phyloP scores from a whole-genome alignment of 2,888 invertebrate genomes.

The Amblyteles armatorius region DNA sequence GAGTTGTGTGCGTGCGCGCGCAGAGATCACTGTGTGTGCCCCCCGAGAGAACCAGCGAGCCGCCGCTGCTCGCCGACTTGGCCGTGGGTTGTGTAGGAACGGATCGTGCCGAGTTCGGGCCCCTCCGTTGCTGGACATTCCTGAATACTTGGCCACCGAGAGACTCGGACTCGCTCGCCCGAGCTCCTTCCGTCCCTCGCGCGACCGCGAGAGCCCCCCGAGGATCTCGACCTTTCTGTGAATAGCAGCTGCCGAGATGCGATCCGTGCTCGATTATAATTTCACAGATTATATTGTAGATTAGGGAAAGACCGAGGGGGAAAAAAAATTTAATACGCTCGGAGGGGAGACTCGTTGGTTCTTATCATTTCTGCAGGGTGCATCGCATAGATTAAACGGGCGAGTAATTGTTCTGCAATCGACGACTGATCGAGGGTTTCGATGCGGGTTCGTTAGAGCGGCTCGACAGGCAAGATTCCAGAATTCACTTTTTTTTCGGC shows the following conservation, averaged over 20 bases:
- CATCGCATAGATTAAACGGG: conserved; percentile 43
- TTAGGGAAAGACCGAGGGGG: conserved; percentile 14
- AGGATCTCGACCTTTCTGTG: conserved; percentile 69
- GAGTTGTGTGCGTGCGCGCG: conserved; percentile 18
- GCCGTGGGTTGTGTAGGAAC: conserved; percentile 60
- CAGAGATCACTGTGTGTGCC: conserved; percentile 19
- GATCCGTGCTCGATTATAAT: conserved; percentile 58
- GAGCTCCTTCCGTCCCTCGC: conserved; percentile 2
- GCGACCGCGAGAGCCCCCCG: conserved; percentile 4
- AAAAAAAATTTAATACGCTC: background rate
- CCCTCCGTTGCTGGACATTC: conserved; percentile 69
- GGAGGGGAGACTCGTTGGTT: background rate
- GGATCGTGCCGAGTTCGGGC: conserved; percentile 66
- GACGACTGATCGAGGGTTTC: background rate
- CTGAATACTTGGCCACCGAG: conserved; percentile 68
- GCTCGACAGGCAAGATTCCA: conserved; percentile 7
- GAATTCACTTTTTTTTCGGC: background rate
- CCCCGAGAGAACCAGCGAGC: conserved; percentile 5
- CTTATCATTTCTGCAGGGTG: background rate
- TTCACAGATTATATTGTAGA: conserved; percentile 56
- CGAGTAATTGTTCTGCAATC: conserved; percentile 52
- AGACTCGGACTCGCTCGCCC: conserved; percentile 19
- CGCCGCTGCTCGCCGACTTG: conserved; percentile 21
- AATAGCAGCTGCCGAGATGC: conserved; percentile 64
- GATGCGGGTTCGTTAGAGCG: conserved; percentile 11